These are phyloP conservation scores for Eutrigla gurnardus DNA, from an alignment of 2,797 vertebrate species.

Conservation along the genomic window DNA sequence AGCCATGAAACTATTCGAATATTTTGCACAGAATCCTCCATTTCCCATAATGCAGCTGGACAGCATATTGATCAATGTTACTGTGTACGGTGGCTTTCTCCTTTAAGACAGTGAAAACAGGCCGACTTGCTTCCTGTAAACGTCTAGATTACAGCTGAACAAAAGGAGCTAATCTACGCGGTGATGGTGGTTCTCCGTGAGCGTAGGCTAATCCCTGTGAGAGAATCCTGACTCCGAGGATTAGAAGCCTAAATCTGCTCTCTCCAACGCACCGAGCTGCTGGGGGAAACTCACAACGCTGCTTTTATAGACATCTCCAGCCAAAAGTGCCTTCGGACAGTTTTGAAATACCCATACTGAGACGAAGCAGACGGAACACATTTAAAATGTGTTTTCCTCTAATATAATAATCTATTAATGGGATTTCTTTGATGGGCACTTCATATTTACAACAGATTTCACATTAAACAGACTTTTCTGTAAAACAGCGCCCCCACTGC, in stretches of 20 bases:
- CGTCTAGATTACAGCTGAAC: not conserved
- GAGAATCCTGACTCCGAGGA: constrained; percentile 8
- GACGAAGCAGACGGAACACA: too few relatives aligned
- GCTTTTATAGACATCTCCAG: not conserved
- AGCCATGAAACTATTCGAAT: not conserved
- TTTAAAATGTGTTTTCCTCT: too few relatives aligned
- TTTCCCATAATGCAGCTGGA: not conserved
- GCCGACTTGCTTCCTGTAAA: constrained; percentile 3
- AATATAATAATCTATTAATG: too few relatives aligned
- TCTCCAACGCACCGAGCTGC: not conserved
- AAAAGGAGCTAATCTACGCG: not conserved
- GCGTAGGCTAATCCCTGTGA: constrained; percentile 23
- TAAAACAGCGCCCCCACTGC: too few relatives aligned
- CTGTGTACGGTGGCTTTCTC: not conserved
- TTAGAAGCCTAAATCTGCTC: constrained; percentile 23
- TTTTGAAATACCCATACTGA: not conserved
- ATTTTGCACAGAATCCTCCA: not conserved
- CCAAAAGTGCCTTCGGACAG: not conserved
- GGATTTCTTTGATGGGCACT: too few relatives aligned
- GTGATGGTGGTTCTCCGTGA: not conserved
- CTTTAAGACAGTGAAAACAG: not conserved
- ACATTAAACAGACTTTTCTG: too few relatives aligned
- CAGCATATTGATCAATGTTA: not conserved
- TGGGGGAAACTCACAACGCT: too few relatives aligned
- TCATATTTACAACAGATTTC: too few relatives aligned